These are phyloP conservation scores for Haliclona indistincta DNA, from an alignment of 37 sponge, comb jelly and placozoan species.

Conservation along the genomic window DNA sequence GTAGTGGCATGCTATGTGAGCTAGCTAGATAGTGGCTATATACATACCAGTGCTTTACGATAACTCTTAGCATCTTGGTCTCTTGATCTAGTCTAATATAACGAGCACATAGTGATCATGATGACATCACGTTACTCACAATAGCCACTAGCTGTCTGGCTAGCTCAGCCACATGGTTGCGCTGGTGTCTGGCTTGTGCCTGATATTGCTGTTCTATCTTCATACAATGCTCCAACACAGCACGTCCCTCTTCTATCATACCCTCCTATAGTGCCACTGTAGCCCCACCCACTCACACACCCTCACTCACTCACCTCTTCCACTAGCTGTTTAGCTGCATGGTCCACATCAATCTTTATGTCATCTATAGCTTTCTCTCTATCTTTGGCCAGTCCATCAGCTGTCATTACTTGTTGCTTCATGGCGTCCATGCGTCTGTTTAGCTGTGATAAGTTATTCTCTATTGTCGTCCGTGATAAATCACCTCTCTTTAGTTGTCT, in stretches of 20 bases:
- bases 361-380: too few species aligned
- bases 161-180: slow-evolving; percentile 26
- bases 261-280: slow-evolving; percentile 38
- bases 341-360: too few species aligned
- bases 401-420: too few species aligned
- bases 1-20: not conserved
- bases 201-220: slow-evolving; percentile 21
- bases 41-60: slow-evolving; percentile 39
- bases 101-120: not conserved
- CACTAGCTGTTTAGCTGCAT: too few species aligned
- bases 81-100: slow-evolving; percentile 39
- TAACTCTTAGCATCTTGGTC: slow-evolving; percentile 43
- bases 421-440: too few species aligned
- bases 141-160: slow-evolving; percentile 45
- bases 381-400: too few species aligned
- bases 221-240: slow-evolving; percentile 3
- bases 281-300: too few species aligned
- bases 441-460: too few species aligned
- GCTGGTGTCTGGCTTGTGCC: slow-evolving; percentile 5
- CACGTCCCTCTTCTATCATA: not conserved
- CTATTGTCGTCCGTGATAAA: too few species aligned
- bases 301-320: too few species aligned
- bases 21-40: not conserved
- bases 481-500: too few species aligned
- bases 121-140: slow-evolving; percentile 11